Base-by-base conservation (phyloP, 1,140 invertebrate genomes). In the Forficula auricularia region DNA sequence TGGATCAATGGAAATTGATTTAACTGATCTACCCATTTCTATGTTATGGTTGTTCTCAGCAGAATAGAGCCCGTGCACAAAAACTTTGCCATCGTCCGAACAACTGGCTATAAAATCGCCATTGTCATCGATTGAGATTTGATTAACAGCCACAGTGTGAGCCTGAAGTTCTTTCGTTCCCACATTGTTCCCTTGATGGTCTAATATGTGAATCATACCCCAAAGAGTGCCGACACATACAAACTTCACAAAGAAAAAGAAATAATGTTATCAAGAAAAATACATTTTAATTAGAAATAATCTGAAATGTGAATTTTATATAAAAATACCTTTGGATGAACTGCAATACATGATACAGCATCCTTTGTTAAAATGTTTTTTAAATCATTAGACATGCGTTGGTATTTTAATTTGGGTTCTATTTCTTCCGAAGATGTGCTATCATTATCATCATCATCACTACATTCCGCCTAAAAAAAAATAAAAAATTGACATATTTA, bases 71-170 rank as follows among this genome's bases (percentile, higher is more conserved):
- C 86, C 87, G 55, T 79, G 75, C 31, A 81, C 70, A 48, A 75
- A 67, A 31, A 66, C 59, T 59, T 81, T 84, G 36, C 90, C 88
- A 67, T 96, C 91, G 62, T 95, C 87, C 0, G 89, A 92, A 61
- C 91, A 96, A 36, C 85, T 90, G n/a, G 81, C 83, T 38, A 94
- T 77, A 55, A 79, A 83, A 54, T 95, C 88, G 16, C 91, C 92
- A 57, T 79, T 88, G 20, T 72, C 59, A 59, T 97, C 92, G 46
- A 97, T 87, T 43, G 85, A 89, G 47, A 98, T 89, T 55, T 87
- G 80, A 65, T 95, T 96, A 0, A 97, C 84, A 31, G 84, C 79
- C 6, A 89, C 79, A 10, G 82, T 73, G 54, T 97, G 91, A 35
- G 79, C 71, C 44, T 72, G 70, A 46, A 88, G 59, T 55, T 76